A percentile compares a stretch with the other conserved stretches of the same genome.
Evolutionary conservation across 2,113 vertebrate species (phyloP).

Genomic region (Synchiropus splendidus): DNA sequence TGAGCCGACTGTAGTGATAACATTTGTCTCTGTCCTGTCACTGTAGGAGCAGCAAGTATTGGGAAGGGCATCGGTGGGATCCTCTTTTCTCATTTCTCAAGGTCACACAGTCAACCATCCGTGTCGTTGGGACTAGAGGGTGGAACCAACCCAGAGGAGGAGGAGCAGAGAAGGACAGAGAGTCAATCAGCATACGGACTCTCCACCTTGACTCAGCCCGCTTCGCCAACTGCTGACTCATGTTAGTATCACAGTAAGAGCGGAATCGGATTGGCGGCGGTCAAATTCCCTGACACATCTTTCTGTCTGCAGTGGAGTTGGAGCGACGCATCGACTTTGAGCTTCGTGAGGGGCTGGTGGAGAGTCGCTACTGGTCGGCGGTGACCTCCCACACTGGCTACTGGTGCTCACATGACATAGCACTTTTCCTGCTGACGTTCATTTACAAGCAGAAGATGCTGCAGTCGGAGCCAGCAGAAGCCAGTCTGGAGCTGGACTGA

Average conservation of each 20-base stretch:
- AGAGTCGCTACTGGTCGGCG: conserved; percentile 95
- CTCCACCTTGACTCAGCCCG: conserved; percentile 67
- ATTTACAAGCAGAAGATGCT: conserved; percentile 77
- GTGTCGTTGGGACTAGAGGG: conserved; percentile 61
- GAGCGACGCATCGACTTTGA: conserved; percentile 94
- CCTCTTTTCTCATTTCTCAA: conserved; percentile 89
- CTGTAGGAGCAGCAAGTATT: conserved; percentile 86
- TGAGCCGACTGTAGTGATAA: no score
- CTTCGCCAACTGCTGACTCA: conserved; percentile 73
- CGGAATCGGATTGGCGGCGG: neutral
- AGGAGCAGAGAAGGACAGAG: conserved; percentile 73
- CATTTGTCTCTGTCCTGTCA: neutral
- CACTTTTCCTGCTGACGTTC: conserved; percentile 93
- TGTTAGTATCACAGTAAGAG: conserved; percentile 73
- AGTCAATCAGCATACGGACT: conserved; percentile 55
- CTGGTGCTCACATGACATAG: conserved; percentile 93
- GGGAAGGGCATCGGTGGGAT: conserved; percentile 95
- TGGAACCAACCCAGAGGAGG: conserved; percentile 67
- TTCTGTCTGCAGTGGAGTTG: conserved; percentile 76
- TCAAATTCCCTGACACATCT: neutral
- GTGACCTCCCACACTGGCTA: conserved; percentile 97
- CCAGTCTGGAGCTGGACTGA: conserved; percentile 55
- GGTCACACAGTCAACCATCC: conserved; percentile 71
- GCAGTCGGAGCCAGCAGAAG: conserved; percentile 25
- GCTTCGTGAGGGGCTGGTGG: conserved; percentile 91